Evolutionary conservation across 2,113 vertebrate genomes (phyloP).

Genomic region (Columba livia): DNA sequence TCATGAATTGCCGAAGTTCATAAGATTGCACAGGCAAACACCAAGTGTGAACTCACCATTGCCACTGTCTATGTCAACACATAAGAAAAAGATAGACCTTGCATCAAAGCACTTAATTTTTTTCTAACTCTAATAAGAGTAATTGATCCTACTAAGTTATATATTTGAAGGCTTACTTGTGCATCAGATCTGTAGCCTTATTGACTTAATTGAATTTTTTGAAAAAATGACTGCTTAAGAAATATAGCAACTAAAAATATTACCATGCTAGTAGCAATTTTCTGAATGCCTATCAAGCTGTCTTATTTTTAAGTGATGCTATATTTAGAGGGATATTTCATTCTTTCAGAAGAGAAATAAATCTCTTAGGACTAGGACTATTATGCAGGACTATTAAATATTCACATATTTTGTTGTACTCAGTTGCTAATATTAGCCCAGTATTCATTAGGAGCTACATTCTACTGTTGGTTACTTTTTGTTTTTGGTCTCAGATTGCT

Average conservation of each 20-base stretch:
- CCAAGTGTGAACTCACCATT: neutral
- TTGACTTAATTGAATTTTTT: neutral
- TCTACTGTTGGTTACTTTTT: neutral
- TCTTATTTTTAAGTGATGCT: constrained; percentile 38
- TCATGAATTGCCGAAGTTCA: neutral
- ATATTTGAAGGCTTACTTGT: neutral
- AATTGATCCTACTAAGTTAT: neutral
- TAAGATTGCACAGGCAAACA: neutral
- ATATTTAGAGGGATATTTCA: constrained; percentile 36
- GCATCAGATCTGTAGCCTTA: neutral
- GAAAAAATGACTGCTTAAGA: neutral
- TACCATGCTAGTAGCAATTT: neutral
- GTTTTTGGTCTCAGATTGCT: neutral
- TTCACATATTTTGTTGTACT: constrained; percentile 41
- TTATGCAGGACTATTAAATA: constrained; percentile 49
- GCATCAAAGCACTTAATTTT: neutral
- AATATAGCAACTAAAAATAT: constrained; percentile 1
- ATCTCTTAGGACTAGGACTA: constrained; percentile 1
- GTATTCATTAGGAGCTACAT: constrained; percentile 17
- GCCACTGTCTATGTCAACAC: neutral
- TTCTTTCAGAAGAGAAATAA: constrained; percentile 37
- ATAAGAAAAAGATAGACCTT: neutral
- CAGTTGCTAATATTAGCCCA: constrained; percentile 45
- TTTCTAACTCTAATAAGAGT: neutral
- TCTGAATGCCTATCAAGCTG: neutral